Evolutionary conservation across 92 coral and sea anemone species (phyloP).

Genomic region (Umimayanthus chanpuru): DNA sequence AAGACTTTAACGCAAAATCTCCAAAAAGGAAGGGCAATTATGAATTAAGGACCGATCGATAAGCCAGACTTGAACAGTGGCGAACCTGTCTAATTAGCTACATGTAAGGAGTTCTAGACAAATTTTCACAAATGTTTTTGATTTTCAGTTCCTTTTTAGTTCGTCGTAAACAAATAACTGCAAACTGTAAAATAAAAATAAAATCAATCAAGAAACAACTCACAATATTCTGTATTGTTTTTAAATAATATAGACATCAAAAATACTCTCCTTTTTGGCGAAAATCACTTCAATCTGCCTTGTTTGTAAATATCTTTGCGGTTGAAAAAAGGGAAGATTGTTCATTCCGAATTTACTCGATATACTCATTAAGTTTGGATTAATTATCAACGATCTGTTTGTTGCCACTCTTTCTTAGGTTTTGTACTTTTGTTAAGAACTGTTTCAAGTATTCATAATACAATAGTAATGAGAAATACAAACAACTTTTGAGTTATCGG

Average conservation of each 20-base stretch:
- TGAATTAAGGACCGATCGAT: no score
- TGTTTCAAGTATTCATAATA: no score
- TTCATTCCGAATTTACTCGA: neutral
- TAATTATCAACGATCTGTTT: neutral
- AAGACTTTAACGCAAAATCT: no score
- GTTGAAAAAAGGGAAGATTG: neutral
- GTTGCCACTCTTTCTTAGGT: neutral
- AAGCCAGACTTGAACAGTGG: no score
- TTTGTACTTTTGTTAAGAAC: neutral
- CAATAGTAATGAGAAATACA: conserved; percentile 2
- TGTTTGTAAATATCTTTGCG: neutral
- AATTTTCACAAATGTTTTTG: no score
- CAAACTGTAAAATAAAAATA: no score
- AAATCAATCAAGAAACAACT: neutral
- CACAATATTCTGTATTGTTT: no score
- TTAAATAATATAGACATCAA: neutral
- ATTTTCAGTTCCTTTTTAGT: no score
- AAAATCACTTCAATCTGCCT: neutral
- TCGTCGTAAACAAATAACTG: no score
- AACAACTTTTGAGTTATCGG: neutral
- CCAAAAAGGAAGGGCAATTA: no score
- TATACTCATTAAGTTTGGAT: neutral
- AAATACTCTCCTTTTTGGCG: neutral
- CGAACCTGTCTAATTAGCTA: no score
- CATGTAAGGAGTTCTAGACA: no score